These are phyloP conservation scores for Stegodyphus mimosarum DNA, from an alignment of 1,140 invertebrate genomes.

Conservation along the genomic window DNA sequence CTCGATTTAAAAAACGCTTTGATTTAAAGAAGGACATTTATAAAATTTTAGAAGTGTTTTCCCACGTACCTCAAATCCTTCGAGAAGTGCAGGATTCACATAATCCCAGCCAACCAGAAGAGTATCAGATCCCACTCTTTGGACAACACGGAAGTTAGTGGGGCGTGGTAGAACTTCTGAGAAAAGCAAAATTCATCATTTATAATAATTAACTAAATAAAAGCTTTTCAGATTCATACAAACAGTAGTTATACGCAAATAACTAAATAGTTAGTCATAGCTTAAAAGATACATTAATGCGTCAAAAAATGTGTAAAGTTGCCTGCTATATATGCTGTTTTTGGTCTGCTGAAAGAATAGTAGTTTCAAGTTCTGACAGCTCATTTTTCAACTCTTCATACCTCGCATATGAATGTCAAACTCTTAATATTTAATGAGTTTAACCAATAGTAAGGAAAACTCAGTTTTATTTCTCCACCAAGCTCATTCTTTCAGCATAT, in stretches of 20 bases:
- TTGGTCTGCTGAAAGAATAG: too few relatives aligned
- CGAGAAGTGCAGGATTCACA: constrained; percentile 38
- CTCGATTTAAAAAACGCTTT: too few relatives aligned
- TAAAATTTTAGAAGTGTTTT: background rate
- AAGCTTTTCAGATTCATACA: background rate
- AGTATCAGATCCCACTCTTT: constrained; percentile 52
- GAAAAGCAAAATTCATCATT: background rate
- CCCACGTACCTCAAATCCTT: constrained; percentile 42
- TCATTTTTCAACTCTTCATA: too few relatives aligned
- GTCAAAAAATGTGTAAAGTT: too few relatives aligned
- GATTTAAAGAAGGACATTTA: too few relatives aligned
- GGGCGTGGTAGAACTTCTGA: constrained; percentile 40
- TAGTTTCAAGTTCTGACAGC: too few relatives aligned
- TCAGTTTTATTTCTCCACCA: too few relatives aligned
- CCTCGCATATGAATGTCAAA: too few relatives aligned
- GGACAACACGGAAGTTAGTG: constrained; percentile 41
- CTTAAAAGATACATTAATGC: background rate
- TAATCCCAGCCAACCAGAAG: constrained; percentile 54
- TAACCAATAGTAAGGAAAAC: too few relatives aligned
- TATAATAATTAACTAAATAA: background rate
- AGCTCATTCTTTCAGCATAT: too few relatives aligned
- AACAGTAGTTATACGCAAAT: background rate
- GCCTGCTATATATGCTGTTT: too few relatives aligned
- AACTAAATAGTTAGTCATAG: background rate
- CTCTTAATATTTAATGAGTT: too few relatives aligned